Evolutionary conservation across 2,888 invertebrate species (phyloP), one percentile per base, ranked within the genome.

Genomic region (Erannis defoliaria): DNA sequence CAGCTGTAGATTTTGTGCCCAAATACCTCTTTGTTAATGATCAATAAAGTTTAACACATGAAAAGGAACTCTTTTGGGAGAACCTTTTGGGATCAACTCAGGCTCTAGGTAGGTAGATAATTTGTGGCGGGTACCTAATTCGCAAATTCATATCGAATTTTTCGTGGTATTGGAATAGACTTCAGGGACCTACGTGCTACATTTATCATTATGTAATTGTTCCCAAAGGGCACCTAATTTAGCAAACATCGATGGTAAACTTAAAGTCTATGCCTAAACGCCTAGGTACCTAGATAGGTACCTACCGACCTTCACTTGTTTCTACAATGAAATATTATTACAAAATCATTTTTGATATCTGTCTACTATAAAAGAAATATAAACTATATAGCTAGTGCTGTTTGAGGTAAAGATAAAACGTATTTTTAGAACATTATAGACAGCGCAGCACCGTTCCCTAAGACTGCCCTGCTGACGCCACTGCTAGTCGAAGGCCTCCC

Each of bases 31-130:
- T 38, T 10, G 16, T 18, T 26, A 6, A 16, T 26, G 16, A 45
- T 14, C 26, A 23, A 42, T 21, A 42, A 23, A 6, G n/a, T 23
- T 23, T 42, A 18, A 49, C 49, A n/a, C 19, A 23, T n/a, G 23
- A 50, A 10, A 56, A 23, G 18, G 1, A 55, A 12, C 29, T 33
- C 35, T 49, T 5, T 38, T 16, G 46, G 29, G 31, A 31, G 56
- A 49, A 42, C 40, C 48, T 49, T 40, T 56, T 37, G 43, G 31
- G 54, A 54, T 10, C 14, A 33, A 3, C 54, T 18, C 26, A 26
- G 26, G 6, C 26, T 6, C 4, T 6, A 26, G 26, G 26, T 26
- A 23, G 2, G 5, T 40, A 19, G 0, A 14, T 23, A n/a, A 35
- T 49, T 37, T 14, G 12, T 42, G 38, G 21, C 19, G 29, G 51